Base-by-base conservation (phyloP, 2,888 invertebrate genomes). In the Philereme vetulata region DNA sequence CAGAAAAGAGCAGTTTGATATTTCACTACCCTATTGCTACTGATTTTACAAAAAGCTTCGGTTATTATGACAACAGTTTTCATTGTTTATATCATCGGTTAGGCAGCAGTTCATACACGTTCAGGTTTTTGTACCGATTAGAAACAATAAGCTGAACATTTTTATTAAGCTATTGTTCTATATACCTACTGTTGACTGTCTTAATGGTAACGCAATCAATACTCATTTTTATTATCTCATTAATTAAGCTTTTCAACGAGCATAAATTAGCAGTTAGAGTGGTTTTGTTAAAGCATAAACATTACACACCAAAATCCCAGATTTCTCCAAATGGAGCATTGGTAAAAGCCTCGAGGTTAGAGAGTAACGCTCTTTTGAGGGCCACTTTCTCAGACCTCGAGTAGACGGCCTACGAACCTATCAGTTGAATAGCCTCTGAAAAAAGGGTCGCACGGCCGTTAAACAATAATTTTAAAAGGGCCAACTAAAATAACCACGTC, bases 301-400 rank as follows among this genome's bases (percentile, higher is more conserved):
- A 21, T 21, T 21, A 21, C 21, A 21, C 21, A 21, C 21, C 21
- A 21, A 21, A 11, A 36, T 42, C 44, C 40, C 48, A 44, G 49
- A 35, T 35, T 32, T 34, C 4, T 40, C 4, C 9, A 35, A 46
- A 44, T 48, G 11, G 45, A 57, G 11, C 40, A 38, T 59, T 64
- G 57, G 42, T 54, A 69, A 67, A 71, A 67, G 64, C 57, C 60
- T 72, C 57, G 51, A 53, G 62, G 43, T 65, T 70, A 47, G 47
- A 53, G 56, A 66, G 62, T 64, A 70, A 63, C 46, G 68, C 55
- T 60, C 70, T 62, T 74, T 58, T 53, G 58, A 74, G 70, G 72
- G 65, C 67, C 60, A 74, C 75, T 71, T 76, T 78, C 75, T 67
- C 65, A 82, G 78, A 78, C 82, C 77, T 80, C 78, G 76, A 72